Conservation (phyloP, 2,797 vertebrate species). For the Carduelis carduelis region DNA sequence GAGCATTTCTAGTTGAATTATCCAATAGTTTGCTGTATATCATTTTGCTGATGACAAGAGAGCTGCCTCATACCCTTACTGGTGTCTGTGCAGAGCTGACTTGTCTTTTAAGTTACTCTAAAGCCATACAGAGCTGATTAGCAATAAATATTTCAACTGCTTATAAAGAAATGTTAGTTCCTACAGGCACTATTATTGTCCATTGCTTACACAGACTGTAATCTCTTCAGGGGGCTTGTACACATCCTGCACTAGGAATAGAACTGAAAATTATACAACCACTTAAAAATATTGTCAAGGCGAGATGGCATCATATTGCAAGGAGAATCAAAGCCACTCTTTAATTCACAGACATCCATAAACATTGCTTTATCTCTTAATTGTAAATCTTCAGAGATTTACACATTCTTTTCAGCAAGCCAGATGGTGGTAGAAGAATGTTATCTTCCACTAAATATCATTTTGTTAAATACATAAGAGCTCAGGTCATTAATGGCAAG, state of each 20-base stretch:
- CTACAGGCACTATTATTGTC: neutral
- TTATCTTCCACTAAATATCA: neutral
- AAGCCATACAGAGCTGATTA: constrained; percentile 13
- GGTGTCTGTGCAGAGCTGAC: neutral
- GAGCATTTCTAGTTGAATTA: constrained; percentile 33
- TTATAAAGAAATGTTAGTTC: constrained; percentile 18
- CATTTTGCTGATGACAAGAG: constrained; percentile 42
- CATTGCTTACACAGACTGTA: neutral
- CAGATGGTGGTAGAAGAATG: neutral
- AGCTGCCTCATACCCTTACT: neutral
- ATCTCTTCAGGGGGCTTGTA: neutral
- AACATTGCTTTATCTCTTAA: neutral
- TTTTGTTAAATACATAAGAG: neutral
- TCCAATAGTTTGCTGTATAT: constrained; percentile 38
- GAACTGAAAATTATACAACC: neutral
- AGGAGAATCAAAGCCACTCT: neutral
- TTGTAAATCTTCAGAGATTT: constrained; percentile 7
- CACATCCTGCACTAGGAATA: neutral
- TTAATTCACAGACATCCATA: neutral
- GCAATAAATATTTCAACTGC: constrained; percentile 48
- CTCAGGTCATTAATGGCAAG: neutral
- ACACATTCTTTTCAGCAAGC: neutral
- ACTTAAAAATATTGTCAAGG: neutral
- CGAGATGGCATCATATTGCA: neutral
- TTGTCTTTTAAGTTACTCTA: constrained; percentile 21